Conservation (phyloP, 2,888 invertebrate genomes). For the Achlya flavicornis region DNA sequence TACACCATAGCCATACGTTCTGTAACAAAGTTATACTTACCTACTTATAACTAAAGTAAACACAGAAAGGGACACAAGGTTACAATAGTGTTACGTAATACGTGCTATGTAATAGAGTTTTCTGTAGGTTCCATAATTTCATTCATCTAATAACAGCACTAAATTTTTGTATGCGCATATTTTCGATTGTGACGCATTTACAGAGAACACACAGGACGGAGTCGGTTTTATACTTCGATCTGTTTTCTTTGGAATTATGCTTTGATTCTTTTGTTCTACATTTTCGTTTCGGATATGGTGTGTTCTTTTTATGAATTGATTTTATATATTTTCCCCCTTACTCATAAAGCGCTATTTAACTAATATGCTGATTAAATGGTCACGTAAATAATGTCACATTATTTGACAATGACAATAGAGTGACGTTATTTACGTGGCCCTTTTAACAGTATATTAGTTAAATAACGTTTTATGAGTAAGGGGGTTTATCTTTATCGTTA, state of each 20-base stretch:
- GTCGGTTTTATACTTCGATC: conserved; percentile 8
- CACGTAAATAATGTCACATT: too few relatives aligned
- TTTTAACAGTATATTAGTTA: too few relatives aligned
- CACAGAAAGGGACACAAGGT: conserved; percentile 37
- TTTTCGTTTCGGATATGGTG: background rate
- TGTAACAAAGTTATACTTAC: conserved; percentile 7
- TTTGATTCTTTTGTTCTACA: background rate
- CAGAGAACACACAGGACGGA: conserved; percentile 36
- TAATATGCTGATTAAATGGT: too few relatives aligned
- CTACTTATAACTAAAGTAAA: conserved; percentile 11
- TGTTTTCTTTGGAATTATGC: conserved; percentile 14
- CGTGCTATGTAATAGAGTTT: conserved; percentile 37
- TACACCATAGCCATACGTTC: conserved; percentile 9
- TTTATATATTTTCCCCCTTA: background rate
- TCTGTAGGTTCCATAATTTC: conserved; percentile 56
- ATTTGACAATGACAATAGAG: too few relatives aligned
- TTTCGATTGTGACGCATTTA: conserved; percentile 57
- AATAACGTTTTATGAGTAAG: too few relatives aligned
- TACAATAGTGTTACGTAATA: conserved; percentile 42
- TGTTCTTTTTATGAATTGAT: background rate
- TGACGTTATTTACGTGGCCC: too few relatives aligned
- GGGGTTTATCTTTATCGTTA: background rate
- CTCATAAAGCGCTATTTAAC: too few relatives aligned
- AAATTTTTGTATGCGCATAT: conserved; percentile 72
- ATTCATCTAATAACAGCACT: conserved; percentile 64